Evolutionary conservation across 2,797 vertebrate genomes (phyloP).

Genomic region (Sebastes melanostomus): DNA sequence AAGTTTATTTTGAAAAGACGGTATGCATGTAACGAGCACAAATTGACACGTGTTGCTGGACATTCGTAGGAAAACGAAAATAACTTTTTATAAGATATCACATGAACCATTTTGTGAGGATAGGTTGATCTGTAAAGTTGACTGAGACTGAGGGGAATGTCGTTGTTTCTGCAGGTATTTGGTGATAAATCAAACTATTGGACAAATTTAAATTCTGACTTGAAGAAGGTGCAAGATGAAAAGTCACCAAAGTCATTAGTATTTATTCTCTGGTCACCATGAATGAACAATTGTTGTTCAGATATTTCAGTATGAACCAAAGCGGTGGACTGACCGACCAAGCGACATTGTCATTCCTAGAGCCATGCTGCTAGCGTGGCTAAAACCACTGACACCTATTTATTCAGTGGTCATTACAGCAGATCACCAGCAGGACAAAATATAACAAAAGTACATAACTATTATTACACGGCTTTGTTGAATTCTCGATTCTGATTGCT

Average conservation of each 20-base stretch:
- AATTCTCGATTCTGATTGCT: too few relatives aligned
- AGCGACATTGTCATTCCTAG: neutral
- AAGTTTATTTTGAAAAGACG: too few relatives aligned
- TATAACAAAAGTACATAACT: neutral
- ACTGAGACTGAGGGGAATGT: neutral
- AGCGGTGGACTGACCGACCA: neutral
- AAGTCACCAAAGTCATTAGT: neutral
- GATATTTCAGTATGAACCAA: neutral
- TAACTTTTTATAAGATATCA: too few relatives aligned
- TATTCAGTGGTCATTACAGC: neutral
- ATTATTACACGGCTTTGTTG: too few relatives aligned
- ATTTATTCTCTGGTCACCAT: fast-evolving
- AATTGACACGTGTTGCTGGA: too few relatives aligned
- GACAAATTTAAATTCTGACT: neutral
- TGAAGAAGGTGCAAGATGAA: neutral
- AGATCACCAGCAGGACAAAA: neutral
- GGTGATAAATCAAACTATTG: neutral
- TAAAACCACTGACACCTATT: neutral
- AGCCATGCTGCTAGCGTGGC: neutral
- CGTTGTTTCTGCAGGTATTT: neutral
- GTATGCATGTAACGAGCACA: fast-evolving
- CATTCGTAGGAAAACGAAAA: too few relatives aligned
- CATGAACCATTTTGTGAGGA: too few relatives aligned
- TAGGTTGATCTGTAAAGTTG: neutral
- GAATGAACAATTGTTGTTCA: neutral